These are phyloP conservation scores for Callinectes sapidus DNA, from an alignment of 2,888 invertebrate species.

Conservation along the genomic window DNA sequence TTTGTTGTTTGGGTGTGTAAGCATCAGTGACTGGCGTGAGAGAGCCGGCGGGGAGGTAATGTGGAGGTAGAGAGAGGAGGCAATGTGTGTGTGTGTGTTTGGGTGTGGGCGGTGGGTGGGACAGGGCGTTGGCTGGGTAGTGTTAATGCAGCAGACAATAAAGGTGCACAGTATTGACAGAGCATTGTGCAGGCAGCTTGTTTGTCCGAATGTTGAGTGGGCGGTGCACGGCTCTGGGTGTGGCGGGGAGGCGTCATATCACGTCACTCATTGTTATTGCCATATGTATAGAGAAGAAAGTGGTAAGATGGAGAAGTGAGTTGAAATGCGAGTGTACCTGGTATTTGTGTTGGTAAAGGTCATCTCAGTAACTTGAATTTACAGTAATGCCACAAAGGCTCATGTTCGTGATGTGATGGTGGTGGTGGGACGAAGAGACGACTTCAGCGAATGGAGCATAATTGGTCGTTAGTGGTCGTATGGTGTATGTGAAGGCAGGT, in stretches of 20 bases:
- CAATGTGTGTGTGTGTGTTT: neutral
- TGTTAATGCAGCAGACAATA: conserved; percentile 13
- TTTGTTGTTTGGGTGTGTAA: neutral
- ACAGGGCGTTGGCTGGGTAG: conserved; percentile 18
- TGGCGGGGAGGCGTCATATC: neutral
- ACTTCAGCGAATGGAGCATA: neutral
- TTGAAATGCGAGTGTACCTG: neutral
- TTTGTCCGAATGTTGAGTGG: neutral
- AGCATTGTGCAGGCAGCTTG: neutral
- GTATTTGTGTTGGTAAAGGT: neutral
- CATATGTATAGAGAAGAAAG: neutral
- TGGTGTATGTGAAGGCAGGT: neutral
- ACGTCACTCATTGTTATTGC: neutral
- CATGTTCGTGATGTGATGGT: neutral
- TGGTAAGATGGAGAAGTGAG: neutral
- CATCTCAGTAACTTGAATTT: neutral
- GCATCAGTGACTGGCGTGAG: neutral
- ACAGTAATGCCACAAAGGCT: neutral
- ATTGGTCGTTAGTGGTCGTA: neutral
- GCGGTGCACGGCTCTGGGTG: conserved; percentile 6
- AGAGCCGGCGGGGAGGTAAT: neutral
- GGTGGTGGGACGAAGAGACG: neutral
- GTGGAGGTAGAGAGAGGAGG: neutral
- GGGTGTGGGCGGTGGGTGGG: conserved; percentile 29
- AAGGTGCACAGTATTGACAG: conserved; percentile 8